A percentile compares a stretch with the other conserved stretches of the same genome.
These are phyloP conservation scores for Ictidomys tridecemlineatus DNA, from an alignment of 2,113 vertebrate species.

Conservation along the genomic window DNA sequence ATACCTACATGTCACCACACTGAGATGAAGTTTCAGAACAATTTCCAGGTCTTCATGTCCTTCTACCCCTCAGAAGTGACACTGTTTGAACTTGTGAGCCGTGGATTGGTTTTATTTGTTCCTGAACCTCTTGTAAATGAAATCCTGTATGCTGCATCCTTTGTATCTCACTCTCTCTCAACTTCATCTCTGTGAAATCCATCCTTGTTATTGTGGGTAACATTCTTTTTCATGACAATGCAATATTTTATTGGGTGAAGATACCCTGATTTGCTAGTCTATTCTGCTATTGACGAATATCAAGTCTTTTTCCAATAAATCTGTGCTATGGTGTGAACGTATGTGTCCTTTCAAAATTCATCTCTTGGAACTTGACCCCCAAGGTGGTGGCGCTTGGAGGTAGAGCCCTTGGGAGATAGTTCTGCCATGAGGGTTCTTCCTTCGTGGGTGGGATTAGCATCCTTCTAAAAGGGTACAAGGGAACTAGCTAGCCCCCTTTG, in stretches of 20 bases:
- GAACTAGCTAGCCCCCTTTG: not conserved
- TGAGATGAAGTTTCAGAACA: not conserved
- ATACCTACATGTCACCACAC: not conserved
- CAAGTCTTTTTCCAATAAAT: not conserved
- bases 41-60: not conserved
- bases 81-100: not conserved
- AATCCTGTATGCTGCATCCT: too few relatives aligned
- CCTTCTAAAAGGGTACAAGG: not conserved
- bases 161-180: not conserved
- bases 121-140: not conserved
- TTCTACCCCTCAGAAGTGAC: not conserved
- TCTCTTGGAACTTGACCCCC: not conserved
- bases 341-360: not conserved
- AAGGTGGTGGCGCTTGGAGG: not conserved
- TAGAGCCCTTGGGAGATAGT: not conserved
- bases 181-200: not conserved
- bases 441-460: not conserved
- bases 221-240: not conserved
- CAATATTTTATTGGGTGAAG: not conserved
- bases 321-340: not conserved
- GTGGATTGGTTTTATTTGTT: not conserved
- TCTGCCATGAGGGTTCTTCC: too few relatives aligned
- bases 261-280: not conserved
- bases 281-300: not conserved
- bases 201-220: not conserved